Conservation (phyloP, 1,140 invertebrate genomes). For the Acarapis woodi region DNA sequence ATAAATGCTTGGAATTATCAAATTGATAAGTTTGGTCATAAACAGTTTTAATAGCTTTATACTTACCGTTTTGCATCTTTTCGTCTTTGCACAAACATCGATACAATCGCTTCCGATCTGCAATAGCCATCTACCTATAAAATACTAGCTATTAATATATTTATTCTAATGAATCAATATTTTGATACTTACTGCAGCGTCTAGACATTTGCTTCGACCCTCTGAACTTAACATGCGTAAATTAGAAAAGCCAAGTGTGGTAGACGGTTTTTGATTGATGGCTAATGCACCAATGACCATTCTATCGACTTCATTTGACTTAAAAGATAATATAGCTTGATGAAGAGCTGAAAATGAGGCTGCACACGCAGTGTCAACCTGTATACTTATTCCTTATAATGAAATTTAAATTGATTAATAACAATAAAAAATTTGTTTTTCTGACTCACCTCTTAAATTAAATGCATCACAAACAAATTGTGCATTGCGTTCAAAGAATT, state of each 20-base stretch:
- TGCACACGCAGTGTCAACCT: slow-evolving; percentile 1
- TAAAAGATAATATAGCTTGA: background rate
- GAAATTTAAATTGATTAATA: no score
- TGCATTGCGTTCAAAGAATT: slow-evolving; percentile 35
- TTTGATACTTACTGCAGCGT: no score
- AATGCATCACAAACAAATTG: background rate
- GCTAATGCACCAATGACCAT: slow-evolving; percentile 20
- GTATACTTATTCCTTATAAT: no score
- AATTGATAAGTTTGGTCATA: no score
- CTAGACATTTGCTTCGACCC: background rate
- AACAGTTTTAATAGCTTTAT: no score
- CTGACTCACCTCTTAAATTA: slow-evolving; percentile 28
- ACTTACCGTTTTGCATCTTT: slow-evolving; percentile 15
- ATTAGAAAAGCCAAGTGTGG: background rate
- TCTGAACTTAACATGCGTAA: background rate
- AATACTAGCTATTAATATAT: no score
- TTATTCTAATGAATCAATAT: no score
- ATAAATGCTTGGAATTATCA: slow-evolving; percentile 23
- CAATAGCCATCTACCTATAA: slow-evolving; percentile 2
- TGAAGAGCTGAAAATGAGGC: background rate
- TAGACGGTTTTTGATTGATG: slow-evolving; percentile 44
- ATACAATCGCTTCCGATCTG: background rate
- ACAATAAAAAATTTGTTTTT: no score
- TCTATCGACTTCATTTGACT: background rate
- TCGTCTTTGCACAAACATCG: background rate